These are phyloP conservation scores for Limnothrissa miodon DNA, from an alignment of 2,113 vertebrate genomes.

Conservation along the genomic window DNA sequence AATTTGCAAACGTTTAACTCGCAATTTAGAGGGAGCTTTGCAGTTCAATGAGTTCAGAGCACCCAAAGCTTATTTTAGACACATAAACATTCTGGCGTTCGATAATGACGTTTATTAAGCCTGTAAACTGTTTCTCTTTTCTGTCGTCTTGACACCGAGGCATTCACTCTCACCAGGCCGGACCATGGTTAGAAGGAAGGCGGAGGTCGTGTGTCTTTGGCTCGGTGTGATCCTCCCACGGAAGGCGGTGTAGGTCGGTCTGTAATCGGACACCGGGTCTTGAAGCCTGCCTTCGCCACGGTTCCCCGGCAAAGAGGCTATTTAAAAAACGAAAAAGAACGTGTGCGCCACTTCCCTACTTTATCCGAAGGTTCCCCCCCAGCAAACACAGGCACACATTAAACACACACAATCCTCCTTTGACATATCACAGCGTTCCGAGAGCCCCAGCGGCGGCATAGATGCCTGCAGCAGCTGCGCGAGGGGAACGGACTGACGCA, in stretches of 20 bases:
- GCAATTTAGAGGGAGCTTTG: not conserved
- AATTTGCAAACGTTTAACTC: slow-evolving; percentile 9
- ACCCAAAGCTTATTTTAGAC: not conserved
- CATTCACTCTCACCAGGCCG: slow-evolving; percentile 13
- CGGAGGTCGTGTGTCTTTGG: slow-evolving; percentile 34
- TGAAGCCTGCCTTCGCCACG: slow-evolving; percentile 65
- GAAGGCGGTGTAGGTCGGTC: slow-evolving; percentile 79
- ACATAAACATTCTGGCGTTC: not conserved
- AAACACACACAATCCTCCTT: slow-evolving; percentile 32
- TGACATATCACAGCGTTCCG: slow-evolving; percentile 23
- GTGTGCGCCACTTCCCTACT: slow-evolving; percentile 66
- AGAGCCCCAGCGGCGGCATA: slow-evolving; percentile 33
- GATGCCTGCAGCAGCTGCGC: slow-evolving; percentile 40
- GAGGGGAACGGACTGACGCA: slow-evolving; percentile 20
- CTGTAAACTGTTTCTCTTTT: not conserved
- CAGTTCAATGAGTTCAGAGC: not conserved
- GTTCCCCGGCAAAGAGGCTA: slow-evolving; percentile 78
- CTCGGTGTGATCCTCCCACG: slow-evolving; percentile 73
- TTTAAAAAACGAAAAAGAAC: slow-evolving; percentile 90
- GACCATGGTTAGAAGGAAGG: slow-evolving; percentile 31
- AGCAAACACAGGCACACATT: slow-evolving; percentile 23
- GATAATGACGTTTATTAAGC: slow-evolving; percentile 11
- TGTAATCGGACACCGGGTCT: slow-evolving; percentile 91
- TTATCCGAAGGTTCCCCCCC: slow-evolving; percentile 35
- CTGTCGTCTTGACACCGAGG: not conserved